Percentiles rank a stretch among this genome's conserved stretches.
phyloP scores from a whole-genome alignment of 2,888 invertebrate species.

The Lasiommata megera region DNA sequence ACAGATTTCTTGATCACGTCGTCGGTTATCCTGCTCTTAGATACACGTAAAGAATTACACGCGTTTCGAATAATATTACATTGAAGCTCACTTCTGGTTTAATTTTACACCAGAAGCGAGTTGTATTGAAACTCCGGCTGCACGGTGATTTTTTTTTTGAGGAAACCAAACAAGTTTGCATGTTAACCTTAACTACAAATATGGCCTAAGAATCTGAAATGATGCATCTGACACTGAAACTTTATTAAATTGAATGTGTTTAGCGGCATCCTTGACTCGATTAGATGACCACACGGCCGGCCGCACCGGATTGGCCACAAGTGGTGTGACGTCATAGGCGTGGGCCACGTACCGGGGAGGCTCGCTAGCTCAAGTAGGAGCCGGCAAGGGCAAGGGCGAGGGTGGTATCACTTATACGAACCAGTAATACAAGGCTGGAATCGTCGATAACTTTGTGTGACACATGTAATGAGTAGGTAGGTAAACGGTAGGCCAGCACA shows the following conservation, averaged over 20 bases:
- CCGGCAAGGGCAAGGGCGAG: slow-evolving; percentile 1
- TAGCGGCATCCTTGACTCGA: neutral
- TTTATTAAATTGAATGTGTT: neutral
- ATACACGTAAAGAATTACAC: no score
- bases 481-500: no score
- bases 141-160: no score
- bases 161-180: no score
- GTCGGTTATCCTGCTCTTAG: no score
- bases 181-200: neutral
- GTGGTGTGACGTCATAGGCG: neutral
- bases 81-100: no score
- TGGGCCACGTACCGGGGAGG: neutral
- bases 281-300: slow-evolving; percentile 1
- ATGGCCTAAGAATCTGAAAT: neutral
- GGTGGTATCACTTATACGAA: neutral
- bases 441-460: neutral
- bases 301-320: neutral
- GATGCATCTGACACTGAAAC: neutral
- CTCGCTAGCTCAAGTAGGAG: neutral
- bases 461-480: no score
- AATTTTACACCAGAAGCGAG: no score
- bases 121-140: no score
- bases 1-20: no score
- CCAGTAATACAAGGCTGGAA: neutral
- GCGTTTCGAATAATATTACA: no score